These are phyloP conservation scores for Poeciliopsis occidentalis DNA, from an alignment of 2,113 vertebrate species.

Conservation along the genomic window DNA sequence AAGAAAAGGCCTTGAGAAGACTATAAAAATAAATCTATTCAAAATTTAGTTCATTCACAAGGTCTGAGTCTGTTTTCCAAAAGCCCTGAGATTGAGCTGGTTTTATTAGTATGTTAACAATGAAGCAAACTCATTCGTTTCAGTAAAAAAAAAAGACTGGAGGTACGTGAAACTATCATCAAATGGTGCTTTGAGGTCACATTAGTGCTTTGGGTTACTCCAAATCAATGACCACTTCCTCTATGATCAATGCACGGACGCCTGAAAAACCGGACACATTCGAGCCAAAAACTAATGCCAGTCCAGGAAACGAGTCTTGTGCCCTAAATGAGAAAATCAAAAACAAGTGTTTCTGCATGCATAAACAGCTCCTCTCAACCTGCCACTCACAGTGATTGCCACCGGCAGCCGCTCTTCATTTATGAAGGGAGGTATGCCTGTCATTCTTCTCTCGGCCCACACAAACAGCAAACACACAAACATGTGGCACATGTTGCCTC, in stretches of 20 bases:
- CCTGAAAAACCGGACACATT: constrained; percentile 33
- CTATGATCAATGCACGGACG: constrained; percentile 56
- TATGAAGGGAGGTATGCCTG: constrained; percentile 61
- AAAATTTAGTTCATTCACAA: not conserved
- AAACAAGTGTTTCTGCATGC: constrained; percentile 38
- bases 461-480: constrained; percentile 31
- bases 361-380: constrained; percentile 54
- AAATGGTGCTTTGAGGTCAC: constrained; percentile 41
- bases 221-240: constrained; percentile 70
- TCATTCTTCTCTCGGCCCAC: constrained; percentile 41
- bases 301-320: constrained; percentile 20
- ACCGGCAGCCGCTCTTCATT: constrained; percentile 47
- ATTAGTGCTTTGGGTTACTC: constrained; percentile 38
- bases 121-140: constrained; percentile 36
- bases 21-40: not conserved
- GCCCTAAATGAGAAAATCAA: constrained; percentile 20
- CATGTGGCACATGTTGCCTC: constrained; percentile 11
- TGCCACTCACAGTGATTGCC: constrained; percentile 67
- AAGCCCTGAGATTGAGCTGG: constrained; percentile 32
- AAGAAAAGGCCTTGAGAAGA: not conserved
- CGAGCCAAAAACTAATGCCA: constrained; percentile 34
- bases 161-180: constrained; percentile 7
- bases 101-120: constrained; percentile 57
- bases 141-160: constrained; percentile 18
- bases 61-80: constrained; percentile 13